These are phyloP conservation scores for Brotogeris chrysoptera DNA, from an alignment of 2,797 vertebrate genomes.

Conservation along the genomic window DNA sequence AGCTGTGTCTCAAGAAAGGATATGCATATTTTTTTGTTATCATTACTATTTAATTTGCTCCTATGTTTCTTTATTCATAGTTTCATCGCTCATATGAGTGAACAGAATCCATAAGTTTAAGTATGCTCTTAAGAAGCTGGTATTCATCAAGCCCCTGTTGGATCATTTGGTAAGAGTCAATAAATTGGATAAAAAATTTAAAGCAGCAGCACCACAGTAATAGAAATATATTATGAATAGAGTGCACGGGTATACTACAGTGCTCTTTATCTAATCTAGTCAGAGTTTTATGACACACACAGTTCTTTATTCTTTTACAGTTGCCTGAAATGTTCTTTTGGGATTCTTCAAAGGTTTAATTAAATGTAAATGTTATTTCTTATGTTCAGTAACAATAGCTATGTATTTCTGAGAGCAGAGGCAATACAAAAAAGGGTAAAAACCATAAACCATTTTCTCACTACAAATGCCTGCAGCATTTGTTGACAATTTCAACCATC, in stretches of 20 bases:
- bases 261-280: background rate
- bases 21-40: background rate
- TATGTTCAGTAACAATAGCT: background rate
- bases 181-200: background rate
- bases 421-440: background rate
- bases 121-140: background rate
- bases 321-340: background rate
- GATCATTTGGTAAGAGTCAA: background rate
- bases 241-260: background rate
- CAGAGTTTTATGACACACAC: background rate
- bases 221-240: background rate
- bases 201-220: background rate
- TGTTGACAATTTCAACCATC: background rate
- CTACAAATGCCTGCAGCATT: background rate
- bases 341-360: constrained; percentile 1
- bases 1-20: background rate
- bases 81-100: background rate
- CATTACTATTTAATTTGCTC: background rate
- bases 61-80: background rate
- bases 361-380: background rate
- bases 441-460: background rate
- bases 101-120: background rate
- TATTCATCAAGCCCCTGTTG: background rate
- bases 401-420: background rate
- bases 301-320: background rate